Evolutionary conservation across 2,888 invertebrate species (phyloP).

Genomic region (Drosophila pegasa): DNA sequence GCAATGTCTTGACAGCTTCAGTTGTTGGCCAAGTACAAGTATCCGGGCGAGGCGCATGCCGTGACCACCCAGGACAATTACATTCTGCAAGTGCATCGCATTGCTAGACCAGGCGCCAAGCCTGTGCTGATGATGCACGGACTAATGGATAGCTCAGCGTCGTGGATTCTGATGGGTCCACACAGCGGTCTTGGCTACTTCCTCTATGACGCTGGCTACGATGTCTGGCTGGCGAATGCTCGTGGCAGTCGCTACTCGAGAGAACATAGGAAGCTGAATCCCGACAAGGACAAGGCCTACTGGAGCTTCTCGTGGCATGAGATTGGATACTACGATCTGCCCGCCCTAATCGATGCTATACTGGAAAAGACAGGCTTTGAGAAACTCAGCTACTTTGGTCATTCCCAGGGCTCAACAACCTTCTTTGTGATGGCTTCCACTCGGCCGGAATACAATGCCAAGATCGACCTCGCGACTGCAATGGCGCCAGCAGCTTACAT

Average conservation of each 20-base stretch:
- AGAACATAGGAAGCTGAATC: constrained; percentile 85
- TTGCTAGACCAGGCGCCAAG: constrained; percentile 86
- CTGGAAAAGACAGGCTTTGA: constrained; percentile 85
- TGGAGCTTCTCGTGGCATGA: constrained; percentile 90
- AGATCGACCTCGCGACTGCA: constrained; percentile 85
- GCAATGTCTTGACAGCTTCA: constrained; percentile 66
- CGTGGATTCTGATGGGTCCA: constrained; percentile 90
- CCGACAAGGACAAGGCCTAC: constrained; percentile 86
- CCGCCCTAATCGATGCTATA: constrained; percentile 88
- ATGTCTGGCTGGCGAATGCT: constrained; percentile 88
- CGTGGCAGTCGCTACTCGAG: constrained; percentile 88
- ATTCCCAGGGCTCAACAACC: constrained; percentile 88
- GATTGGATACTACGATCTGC: constrained; percentile 89
- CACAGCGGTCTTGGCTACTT: constrained; percentile 88
- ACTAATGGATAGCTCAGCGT: constrained; percentile 88
- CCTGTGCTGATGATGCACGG: constrained; percentile 89
- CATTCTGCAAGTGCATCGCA: constrained; percentile 90
- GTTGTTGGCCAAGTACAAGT: constrained; percentile 86
- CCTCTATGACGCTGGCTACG: constrained; percentile 86
- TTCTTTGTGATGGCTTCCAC: constrained; percentile 85
- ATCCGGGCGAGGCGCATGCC: constrained; percentile 87
- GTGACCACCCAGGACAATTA: constrained; percentile 91
- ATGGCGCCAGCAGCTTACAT: constrained; percentile 86
- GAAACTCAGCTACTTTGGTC: constrained; percentile 88
- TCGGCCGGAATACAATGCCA: constrained; percentile 86